These are phyloP conservation scores for Microtus ochrogaster DNA, from an alignment of 2,113 vertebrate species.

Conservation along the genomic window DNA sequence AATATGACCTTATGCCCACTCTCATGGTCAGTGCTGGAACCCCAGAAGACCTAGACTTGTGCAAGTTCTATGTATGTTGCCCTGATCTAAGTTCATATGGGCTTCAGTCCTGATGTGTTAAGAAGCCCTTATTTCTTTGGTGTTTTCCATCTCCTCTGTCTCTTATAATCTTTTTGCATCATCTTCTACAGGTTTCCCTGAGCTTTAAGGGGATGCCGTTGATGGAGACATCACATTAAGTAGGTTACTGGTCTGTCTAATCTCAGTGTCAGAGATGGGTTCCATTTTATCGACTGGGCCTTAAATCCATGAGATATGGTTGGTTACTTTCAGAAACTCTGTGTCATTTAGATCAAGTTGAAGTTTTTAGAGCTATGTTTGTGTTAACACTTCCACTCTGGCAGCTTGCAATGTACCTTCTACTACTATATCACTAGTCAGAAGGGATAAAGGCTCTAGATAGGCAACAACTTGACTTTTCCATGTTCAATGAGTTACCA, in stretches of 20 bases:
- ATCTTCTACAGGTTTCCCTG: too few relatives aligned
- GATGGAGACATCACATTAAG: background rate
- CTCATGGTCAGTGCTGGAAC: background rate
- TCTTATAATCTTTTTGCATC: background rate
- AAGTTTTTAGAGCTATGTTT: background rate
- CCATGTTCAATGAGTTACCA: background rate
- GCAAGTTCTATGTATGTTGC: background rate
- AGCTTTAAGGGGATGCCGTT: background rate
- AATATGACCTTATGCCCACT: background rate
- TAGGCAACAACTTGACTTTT: background rate
- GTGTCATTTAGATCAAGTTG: background rate
- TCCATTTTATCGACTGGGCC: background rate
- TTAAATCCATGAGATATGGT: background rate
- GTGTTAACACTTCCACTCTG: background rate
- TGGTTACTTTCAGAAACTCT: background rate
- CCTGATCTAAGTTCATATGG: background rate
- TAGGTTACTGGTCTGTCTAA: background rate
- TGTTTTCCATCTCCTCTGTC: background rate
- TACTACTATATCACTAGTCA: background rate
- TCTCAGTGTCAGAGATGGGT: background rate
- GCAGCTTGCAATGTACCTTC: background rate
- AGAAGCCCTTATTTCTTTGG: background rate
- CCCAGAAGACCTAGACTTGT: background rate
- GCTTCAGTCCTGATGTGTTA: background rate
- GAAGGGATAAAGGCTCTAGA: too few relatives aligned